Evolutionary conservation across 2,113 vertebrate genomes (phyloP).

Genomic region (Aythya baeri): DNA sequence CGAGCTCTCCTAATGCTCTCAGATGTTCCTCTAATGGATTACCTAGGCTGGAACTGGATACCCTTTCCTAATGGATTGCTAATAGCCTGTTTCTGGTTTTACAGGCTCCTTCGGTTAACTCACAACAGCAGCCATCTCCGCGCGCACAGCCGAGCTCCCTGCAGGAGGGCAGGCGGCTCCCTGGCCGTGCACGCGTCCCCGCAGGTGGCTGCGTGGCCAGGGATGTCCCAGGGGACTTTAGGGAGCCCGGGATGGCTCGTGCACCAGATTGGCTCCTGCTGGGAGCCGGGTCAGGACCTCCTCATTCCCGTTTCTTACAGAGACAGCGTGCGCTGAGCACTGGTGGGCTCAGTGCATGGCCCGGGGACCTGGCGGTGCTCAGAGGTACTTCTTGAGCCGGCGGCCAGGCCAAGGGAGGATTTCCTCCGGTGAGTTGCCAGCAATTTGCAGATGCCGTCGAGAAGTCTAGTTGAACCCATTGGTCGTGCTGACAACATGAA

Average conservation of each 20-base stretch:
- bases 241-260: not conserved
- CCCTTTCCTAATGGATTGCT: slow-evolving; percentile 80
- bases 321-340: not conserved
- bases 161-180: not conserved
- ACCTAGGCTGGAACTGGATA: slow-evolving; percentile 80
- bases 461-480: slow-evolving; percentile 58
- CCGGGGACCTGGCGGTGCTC: not conserved
- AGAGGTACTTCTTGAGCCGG: slow-evolving; percentile 31
- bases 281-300: not conserved
- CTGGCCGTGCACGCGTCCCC: not conserved
- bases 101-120: slow-evolving; percentile 75
- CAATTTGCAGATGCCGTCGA: slow-evolving; percentile 42
- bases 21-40: slow-evolving; percentile 81
- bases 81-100: slow-evolving; percentile 85
- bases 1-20: slow-evolving; percentile 72
- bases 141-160: not conserved
- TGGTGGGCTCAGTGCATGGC: not conserved
- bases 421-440: slow-evolving; percentile 51
- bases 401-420: slow-evolving; percentile 3
- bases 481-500: slow-evolving; percentile 52
- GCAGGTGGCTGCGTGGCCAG: not conserved
- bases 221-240: not conserved
- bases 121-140: not conserved
- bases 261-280: not conserved
- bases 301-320: rapidly evolving